Base-by-base conservation (phyloP, 2,888 invertebrate genomes). In the Eudasyphora cyanicolor region DNA sequence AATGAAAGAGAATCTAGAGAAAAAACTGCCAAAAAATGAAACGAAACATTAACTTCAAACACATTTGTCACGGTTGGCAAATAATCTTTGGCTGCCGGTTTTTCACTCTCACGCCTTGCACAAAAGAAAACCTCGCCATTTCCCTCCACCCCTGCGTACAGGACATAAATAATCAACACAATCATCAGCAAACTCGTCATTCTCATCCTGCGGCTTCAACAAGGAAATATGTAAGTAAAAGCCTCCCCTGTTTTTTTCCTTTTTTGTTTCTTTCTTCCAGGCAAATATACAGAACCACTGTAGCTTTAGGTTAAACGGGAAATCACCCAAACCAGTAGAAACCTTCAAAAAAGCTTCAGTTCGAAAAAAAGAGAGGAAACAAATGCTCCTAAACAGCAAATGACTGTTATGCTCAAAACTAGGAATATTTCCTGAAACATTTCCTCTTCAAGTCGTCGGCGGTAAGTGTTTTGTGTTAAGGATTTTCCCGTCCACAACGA, bases 21-120 rank as follows among this genome's bases (percentile, higher is more conserved):
- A 49, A 51, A 51, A 8, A 17, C n/a, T 17, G 45, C 45, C 45
- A n/a, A 45, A 45, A n/a, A 45, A 45, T 14, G 29, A 29, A 60
- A 29, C 29, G 35, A 19, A 21, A 38, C 35, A 64, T 64, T 64
- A 10, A 64, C 64, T 42, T 42, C 12, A 42, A 19, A 42, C 42
- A 71, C 60, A 80, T 81, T 84, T 81, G 83, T 84, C 78, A 84
- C 71, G 78, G 80, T 81, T 84, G 80, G 70, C 57, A 76, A 75
- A 81, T 81, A 70, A 81, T 83, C 76, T 75, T 71, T 83, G n/a
- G 10, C 29, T 29, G 42, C 76, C 60, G 64, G 51, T 70, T 62
- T 79, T 57, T 67, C n/a, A n/a, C n/a, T n/a, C 75, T 82, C 64
- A 57, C 38, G 60, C 49, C 60, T 69, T 62, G 32, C 17, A 45